Percentiles rank a stretch among this genome's conserved stretches.
phyloP scores from a whole-genome alignment of 2,888 invertebrate genomes.

The Busseola fusca region DNA sequence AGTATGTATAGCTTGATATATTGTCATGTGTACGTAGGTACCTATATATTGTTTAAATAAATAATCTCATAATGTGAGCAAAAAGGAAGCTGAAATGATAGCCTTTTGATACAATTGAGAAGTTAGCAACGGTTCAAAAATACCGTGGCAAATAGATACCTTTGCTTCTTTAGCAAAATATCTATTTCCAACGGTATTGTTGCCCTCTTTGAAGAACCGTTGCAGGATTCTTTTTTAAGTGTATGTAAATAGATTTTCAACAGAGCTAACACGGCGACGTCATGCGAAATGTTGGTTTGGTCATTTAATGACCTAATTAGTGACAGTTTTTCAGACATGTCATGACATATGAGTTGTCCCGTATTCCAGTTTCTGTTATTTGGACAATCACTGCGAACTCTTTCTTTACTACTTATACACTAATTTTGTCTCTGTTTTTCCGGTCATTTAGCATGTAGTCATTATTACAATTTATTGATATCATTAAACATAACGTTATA shows the following conservation, averaged over 20 bases:
- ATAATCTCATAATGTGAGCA: neutral
- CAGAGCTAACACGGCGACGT: too few species aligned
- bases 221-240: neutral
- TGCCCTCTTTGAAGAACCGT: neutral
- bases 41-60: neutral
- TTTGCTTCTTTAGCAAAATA: neutral
- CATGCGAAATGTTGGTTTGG: neutral
- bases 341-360: neutral
- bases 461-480: neutral
- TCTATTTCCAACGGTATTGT: too few species aligned
- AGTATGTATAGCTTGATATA: too few species aligned
- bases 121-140: neutral
- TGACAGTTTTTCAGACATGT: too few species aligned
- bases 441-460: neutral
- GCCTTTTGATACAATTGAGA: neutral
- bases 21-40: neutral
- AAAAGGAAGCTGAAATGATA: neutral
- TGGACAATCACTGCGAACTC: too few species aligned
- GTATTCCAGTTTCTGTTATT: neutral
- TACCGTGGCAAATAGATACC: neutral
- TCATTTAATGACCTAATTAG: neutral
- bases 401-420: neutral
- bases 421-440: neutral
- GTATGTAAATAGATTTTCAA: neutral
- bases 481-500: neutral